Percentiles rank a stretch among this genome's conserved stretches.
Evolutionary conservation across 2,888 invertebrate species (phyloP).

Genomic region (Lysandra bellargus): DNA sequence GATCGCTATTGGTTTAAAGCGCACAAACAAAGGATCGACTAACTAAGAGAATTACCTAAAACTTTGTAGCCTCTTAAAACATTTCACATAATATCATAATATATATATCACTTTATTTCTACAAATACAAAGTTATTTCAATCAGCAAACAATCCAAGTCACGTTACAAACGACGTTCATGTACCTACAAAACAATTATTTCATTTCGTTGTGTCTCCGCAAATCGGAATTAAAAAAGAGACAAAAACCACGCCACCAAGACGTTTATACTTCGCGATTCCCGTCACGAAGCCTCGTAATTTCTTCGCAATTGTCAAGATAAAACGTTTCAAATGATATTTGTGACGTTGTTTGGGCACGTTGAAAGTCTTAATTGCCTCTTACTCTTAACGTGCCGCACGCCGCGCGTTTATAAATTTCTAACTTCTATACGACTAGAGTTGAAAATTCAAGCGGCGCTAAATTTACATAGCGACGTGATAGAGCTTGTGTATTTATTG

Average conservation of each 20-base stretch:
- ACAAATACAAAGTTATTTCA: not conserved
- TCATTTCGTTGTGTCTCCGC: constrained; percentile 9
- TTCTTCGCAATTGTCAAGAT: constrained; percentile 35
- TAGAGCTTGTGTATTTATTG: not conserved
- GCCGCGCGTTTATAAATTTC: not conserved
- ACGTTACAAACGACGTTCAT: not conserved
- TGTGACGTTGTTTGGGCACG: constrained; percentile 29
- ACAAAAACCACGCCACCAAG: constrained; percentile 13
- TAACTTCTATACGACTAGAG: constrained; percentile 4
- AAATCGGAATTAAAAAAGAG: constrained; percentile 22
- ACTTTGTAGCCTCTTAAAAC: not conserved
- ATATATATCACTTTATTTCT: not conserved
- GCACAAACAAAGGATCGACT: no score
- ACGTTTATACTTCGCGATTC: constrained; percentile 20
- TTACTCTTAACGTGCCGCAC: constrained; percentile 26
- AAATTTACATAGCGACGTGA: constrained; percentile 2
- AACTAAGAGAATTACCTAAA: not conserved
- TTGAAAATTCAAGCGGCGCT: constrained; percentile 8
- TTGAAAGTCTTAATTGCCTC: constrained; percentile 32
- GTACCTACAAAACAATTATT: constrained; percentile 10
- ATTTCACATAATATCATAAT: not conserved
- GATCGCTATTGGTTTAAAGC: no score
- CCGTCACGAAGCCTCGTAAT: constrained; percentile 33
- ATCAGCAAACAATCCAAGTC: not conserved
- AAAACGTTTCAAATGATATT: constrained; percentile 34